phyloP scores from a whole-genome alignment of 2,888 invertebrate genomes.

The Amorpha juglandis region DNA sequence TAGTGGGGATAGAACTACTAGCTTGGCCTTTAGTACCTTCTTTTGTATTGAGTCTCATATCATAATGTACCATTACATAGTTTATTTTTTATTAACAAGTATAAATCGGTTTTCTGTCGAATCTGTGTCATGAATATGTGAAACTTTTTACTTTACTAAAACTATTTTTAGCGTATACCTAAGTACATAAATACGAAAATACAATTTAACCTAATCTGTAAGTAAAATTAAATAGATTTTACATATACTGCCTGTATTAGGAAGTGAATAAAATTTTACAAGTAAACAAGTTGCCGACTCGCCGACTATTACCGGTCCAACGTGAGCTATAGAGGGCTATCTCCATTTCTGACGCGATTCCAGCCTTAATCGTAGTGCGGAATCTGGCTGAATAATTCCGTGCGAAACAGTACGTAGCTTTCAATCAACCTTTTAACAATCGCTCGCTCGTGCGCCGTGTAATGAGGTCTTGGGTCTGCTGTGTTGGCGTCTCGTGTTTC shows the following conservation, averaged over 20 bases:
- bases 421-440: conserved; percentile 67
- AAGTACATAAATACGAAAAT: too few species aligned
- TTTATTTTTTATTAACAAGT: too few species aligned
- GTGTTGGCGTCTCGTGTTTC: conserved; percentile 54
- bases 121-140: too few species aligned
- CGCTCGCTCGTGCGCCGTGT: conserved; percentile 63
- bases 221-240: background rate
- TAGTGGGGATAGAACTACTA: background rate
- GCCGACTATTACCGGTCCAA: conserved; percentile 17
- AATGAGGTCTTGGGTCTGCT: conserved; percentile 62
- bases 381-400: conserved; percentile 47
- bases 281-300: conserved; percentile 17
- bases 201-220: too few species aligned
- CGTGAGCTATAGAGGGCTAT: conserved; percentile 34
- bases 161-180: too few species aligned
- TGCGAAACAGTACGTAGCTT: conserved; percentile 68
- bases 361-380: conserved; percentile 38
- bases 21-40: too few species aligned
- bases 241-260: conserved; percentile 6
- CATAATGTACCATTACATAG: too few species aligned
- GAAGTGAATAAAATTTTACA: conserved; percentile 18
- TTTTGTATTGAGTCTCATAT: too few species aligned
- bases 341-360: conserved; percentile 44
- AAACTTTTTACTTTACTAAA: too few species aligned
- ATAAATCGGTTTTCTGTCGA: too few species aligned